Percentiles rank a stretch among this genome's conserved stretches.
Conservation (phyloP, 2,888 invertebrate species). For the Volucella inflata region DNA sequence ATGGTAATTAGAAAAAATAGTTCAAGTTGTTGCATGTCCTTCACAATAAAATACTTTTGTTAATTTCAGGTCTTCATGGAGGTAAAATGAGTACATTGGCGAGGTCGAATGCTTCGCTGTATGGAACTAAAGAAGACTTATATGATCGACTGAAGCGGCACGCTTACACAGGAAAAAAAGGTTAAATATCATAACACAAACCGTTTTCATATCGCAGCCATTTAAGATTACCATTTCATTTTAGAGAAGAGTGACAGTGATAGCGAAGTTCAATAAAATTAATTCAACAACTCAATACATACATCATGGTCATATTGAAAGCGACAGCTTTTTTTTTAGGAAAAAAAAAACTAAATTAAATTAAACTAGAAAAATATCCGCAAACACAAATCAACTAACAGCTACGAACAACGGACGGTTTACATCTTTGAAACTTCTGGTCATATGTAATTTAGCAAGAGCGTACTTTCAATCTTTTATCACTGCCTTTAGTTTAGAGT, state of each 20-base stretch:
- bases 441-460: slow-evolving; percentile 52
- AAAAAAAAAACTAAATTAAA: slow-evolving; percentile 23
- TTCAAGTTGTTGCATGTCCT: too few relatives aligned
- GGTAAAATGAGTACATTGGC: slow-evolving; percentile 97
- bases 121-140: slow-evolving; percentile 97
- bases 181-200: slow-evolving; percentile 84
- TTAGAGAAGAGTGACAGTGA: slow-evolving; percentile 97
- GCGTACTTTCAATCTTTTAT: slow-evolving; percentile 42
- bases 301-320: slow-evolving; percentile 63
- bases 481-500: slow-evolving; percentile 59
- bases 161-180: slow-evolving; percentile 97
- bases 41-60: background rate
- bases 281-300: slow-evolving; percentile 44
- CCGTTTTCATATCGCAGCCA: slow-evolving; percentile 39
- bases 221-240: slow-evolving; percentile 80
- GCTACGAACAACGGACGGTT: slow-evolving; percentile 61
- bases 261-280: slow-evolving; percentile 93
- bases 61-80: slow-evolving; percentile 88
- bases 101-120: slow-evolving; percentile 95
- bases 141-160: slow-evolving; percentile 97
- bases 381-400: slow-evolving; percentile 51
- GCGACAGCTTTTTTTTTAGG: slow-evolving; percentile 40
- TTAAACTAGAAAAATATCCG: slow-evolving; percentile 32
- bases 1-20: slow-evolving; percentile 83
- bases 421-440: slow-evolving; percentile 51